Percentiles rank a stretch among this genome's conserved stretches.
phyloP scores from a whole-genome alignment of 2,113 vertebrate genomes.

The Ptilonorhynchus violaceus region DNA sequence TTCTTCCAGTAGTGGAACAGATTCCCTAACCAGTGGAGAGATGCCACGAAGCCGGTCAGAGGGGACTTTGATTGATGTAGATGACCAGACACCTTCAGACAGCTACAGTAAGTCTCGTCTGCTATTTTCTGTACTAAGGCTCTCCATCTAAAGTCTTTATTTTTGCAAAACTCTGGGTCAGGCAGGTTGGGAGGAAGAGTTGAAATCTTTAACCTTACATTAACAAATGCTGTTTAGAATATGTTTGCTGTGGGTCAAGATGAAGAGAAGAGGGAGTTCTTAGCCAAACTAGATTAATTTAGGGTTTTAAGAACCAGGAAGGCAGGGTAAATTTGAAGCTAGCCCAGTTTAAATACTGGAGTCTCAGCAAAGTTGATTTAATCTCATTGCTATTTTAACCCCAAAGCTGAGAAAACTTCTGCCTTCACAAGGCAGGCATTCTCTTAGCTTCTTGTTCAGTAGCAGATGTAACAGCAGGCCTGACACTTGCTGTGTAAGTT shows the following conservation, averaged over 20 bases:
- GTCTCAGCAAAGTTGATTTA: not conserved
- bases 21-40: conserved; percentile 57
- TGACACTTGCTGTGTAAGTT: not conserved
- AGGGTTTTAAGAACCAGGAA: not conserved
- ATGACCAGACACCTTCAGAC: conserved; percentile 62
- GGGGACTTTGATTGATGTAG: conserved; percentile 85
- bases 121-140: not conserved
- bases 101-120: conserved; percentile 73
- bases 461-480: not conserved
- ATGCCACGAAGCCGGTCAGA: conserved; percentile 84
- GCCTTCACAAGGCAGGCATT: not conserved
- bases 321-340: not conserved
- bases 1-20: conserved; percentile 78
- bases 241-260: not conserved
- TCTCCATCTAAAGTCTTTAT: not conserved
- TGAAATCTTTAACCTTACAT: not conserved
- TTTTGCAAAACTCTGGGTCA: not conserved
- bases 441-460: not conserved
- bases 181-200: not conserved
- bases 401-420: not conserved
- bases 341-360: not conserved
- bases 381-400: not conserved
- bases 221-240: not conserved
- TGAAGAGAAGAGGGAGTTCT: not conserved
- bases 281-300: not conserved